These are phyloP conservation scores for Idaea straminata DNA, from an alignment of 2,888 invertebrate genomes.

Conservation along the genomic window DNA sequence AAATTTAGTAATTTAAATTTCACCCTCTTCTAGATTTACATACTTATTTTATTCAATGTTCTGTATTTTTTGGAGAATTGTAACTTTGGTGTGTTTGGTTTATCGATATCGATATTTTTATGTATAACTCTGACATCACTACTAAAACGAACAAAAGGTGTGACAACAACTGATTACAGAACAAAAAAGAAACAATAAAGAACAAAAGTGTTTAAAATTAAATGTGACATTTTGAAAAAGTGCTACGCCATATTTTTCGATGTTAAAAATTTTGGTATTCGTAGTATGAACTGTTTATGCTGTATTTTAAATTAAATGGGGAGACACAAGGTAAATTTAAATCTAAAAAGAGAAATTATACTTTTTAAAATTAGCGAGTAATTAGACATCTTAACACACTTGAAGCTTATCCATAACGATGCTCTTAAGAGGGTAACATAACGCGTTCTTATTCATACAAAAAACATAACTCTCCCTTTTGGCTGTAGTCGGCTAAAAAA, in stretches of 20 bases:
- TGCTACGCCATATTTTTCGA: not conserved
- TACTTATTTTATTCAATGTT: too few relatives aligned
- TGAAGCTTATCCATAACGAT: too few relatives aligned
- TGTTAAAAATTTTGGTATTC: not conserved
- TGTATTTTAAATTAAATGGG: not conserved
- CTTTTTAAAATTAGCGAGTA: too few relatives aligned
- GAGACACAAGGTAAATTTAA: not conserved
- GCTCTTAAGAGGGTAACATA: too few relatives aligned
- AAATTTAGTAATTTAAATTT: too few relatives aligned
- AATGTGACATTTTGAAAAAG: not conserved
- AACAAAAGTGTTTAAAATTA: not conserved
- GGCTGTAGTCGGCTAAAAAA: too few relatives aligned
- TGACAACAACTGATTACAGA: not conserved
- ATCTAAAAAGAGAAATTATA: not conserved
- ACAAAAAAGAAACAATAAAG: not conserved
- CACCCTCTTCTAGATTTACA: too few relatives aligned
- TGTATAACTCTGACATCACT: not conserved
- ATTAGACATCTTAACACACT: too few relatives aligned
- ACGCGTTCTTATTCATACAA: too few relatives aligned
- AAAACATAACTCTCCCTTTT: too few relatives aligned
- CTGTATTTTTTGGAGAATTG: too few relatives aligned
- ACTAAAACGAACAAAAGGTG: not conserved
- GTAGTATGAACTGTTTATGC: not conserved
- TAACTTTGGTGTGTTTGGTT: not conserved
- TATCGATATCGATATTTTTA: not conserved